Base-by-base conservation (phyloP, 2,113 vertebrate genomes). In the Tragelaphus imberbis region DNA sequence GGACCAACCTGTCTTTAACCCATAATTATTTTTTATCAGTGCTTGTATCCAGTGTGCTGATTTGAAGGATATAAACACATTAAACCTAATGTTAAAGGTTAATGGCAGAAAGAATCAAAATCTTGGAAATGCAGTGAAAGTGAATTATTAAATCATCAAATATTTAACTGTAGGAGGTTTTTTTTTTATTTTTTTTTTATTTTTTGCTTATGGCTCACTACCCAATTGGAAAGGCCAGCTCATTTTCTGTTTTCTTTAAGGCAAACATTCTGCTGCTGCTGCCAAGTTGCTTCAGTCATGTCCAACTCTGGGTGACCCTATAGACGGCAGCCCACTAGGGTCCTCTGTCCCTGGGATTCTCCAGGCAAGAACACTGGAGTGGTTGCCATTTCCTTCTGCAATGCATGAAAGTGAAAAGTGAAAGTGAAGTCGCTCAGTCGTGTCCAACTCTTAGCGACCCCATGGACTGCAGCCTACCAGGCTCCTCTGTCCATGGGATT, bases 101-200 rank as follows among this genome's bases (percentile, higher is more conserved):
- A 51, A 59, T 13, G 33, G 21, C 27, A 61, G 21, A 44, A 80
- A 23, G 16, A 85, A 3, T 8, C 75, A 23, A 96, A 82, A 82
- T 56, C 61, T 55, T 15, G 11, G 30, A 71, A 71, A 91, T 6
- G 2, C 33, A 85, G 3, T 82, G 3, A 7, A 82, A 51, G 1
- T 81, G 9, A 97, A 80, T 58, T 77, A 91, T 87, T 89, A 80
- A 84, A 81, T 91, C 11, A n/a, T 27, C 40, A 80, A 33, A 59
- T 68, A 80, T 80, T 56, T 49, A 95, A 90, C 71, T 5, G 6
- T 14, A 33, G 13, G 14, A 33, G 1, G 4, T 44, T 44, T 44
- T 0, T 89, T 17, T 82, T 9, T 1, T 44, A 5, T 44, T 0
- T 89, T 17, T 82, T 9, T 1, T 86, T 10, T 82, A 0, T 51